These are phyloP conservation scores for Dryas iulia DNA, from an alignment of 1,140 invertebrate genomes.

Conservation along the genomic window DNA sequence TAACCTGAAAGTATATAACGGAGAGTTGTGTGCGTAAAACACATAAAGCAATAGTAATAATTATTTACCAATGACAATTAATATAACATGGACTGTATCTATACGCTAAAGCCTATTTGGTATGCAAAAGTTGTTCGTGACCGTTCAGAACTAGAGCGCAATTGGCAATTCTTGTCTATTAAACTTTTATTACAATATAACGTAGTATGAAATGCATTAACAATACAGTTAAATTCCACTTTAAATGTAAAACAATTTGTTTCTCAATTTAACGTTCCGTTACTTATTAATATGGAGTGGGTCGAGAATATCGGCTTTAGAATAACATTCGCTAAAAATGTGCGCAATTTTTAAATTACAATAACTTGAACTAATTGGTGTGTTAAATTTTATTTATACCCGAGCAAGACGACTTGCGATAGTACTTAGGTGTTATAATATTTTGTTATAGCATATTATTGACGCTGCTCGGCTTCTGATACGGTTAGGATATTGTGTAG, in stretches of 20 bases:
- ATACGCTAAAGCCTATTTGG: not conserved
- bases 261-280: conserved; percentile 28
- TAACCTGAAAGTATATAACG: too few species aligned
- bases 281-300: conserved; percentile 13
- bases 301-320: not conserved
- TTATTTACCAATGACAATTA: not conserved
- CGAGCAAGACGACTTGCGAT: not conserved
- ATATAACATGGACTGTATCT: not conserved
- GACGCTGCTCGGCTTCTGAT: too few species aligned
- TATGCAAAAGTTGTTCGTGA: conserved; percentile 18
- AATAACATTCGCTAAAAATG: conserved; percentile 8
- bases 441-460: too few species aligned
- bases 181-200: conserved; percentile 25
- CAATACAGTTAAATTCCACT: conserved; percentile 13
- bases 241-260: conserved; percentile 26
- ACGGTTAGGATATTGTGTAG: too few species aligned
- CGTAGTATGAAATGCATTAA: conserved; percentile 20
- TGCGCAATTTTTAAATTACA: conserved; percentile 9
- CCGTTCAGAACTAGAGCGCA: conserved; percentile 19
- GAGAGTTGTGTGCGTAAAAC: too few species aligned
- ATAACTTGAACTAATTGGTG: not conserved
- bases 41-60: too few species aligned
- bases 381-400: not conserved
- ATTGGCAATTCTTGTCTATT: conserved; percentile 28
- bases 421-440: not conserved